Percentiles rank a stretch among this genome's conserved stretches.
Evolutionary conservation across 2,888 invertebrate species (phyloP).

Genomic region (Entomobrya multifasciata): DNA sequence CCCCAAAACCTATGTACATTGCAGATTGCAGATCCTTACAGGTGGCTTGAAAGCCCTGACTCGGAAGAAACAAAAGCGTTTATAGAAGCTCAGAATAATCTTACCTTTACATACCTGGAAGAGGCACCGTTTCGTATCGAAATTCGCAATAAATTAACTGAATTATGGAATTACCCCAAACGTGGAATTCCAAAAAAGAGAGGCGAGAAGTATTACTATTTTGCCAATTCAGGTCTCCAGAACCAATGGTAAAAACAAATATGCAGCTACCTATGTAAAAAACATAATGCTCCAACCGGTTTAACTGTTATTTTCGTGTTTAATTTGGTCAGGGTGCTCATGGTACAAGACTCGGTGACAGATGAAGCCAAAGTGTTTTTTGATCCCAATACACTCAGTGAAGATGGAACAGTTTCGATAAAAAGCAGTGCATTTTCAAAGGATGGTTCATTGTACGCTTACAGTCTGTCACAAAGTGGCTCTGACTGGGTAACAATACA

Average conservation of each 20-base stretch:
- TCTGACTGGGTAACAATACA: constrained; percentile 98
- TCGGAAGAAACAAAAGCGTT: constrained; percentile 93
- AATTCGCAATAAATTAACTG: constrained; percentile 90
- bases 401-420: constrained; percentile 94
- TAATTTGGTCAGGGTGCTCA: constrained; percentile 96
- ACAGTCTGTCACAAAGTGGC: constrained; percentile 94
- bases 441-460: constrained; percentile 94
- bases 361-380: constrained; percentile 92
- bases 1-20: constrained; percentile 41
- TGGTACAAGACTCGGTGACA: constrained; percentile 90
- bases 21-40: constrained; percentile 93
- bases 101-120: constrained; percentile 92
- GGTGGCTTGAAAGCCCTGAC: constrained; percentile 98
- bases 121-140: constrained; percentile 87
- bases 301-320: too few relatives aligned
- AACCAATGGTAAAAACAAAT: constrained; percentile 94
- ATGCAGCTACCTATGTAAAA: too few relatives aligned
- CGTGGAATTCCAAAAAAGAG: constrained; percentile 92
- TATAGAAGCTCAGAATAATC: constrained; percentile 92
- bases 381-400: constrained; percentile 96
- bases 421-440: constrained; percentile 91
- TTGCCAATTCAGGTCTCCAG: constrained; percentile 96
- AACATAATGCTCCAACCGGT: too few relatives aligned
- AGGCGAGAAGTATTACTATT: constrained; percentile 94
- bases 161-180: constrained; percentile 98